Percentiles rank a stretch among this genome's conserved stretches.
Evolutionary conservation across 2,888 invertebrate genomes (phyloP).

Genomic region (Ephialtes manifestator): DNA sequence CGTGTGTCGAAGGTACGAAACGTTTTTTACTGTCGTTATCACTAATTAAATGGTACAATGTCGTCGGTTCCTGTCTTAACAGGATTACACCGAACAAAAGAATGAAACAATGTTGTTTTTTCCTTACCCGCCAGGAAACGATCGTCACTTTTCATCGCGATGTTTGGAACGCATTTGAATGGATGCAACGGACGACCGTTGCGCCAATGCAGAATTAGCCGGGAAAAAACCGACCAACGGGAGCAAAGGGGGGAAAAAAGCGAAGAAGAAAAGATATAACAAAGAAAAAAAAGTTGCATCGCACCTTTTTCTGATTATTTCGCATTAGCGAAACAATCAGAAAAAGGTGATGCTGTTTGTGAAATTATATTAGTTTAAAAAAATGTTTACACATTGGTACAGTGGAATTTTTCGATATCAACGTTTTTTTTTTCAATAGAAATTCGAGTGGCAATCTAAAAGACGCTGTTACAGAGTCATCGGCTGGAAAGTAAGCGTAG

Average conservation of each 20-base stretch:
- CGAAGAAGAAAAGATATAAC: neutral
- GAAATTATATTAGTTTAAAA: no score
- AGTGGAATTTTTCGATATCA: no score
- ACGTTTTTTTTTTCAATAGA: no score
- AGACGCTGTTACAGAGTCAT: no score
- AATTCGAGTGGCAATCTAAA: no score
- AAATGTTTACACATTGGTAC: no score
- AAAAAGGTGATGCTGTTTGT: no score
- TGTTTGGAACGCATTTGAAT: slow-evolving; percentile 3
- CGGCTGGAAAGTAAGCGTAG: no score
- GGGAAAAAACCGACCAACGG: neutral
- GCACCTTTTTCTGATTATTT: no score
- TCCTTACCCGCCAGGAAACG: neutral
- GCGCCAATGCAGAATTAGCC: neutral
- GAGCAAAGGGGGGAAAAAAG: neutral
- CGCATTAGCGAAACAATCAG: no score
- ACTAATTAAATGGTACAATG: neutral
- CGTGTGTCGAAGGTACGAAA: neutral
- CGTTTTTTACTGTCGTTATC: neutral
- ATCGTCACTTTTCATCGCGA: neutral
- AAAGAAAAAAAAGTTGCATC: neutral
- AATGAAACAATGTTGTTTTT: neutral
- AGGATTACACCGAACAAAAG: neutral
- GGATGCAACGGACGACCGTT: neutral
- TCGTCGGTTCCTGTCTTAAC: neutral